Percentiles rank a stretch among this genome's conserved stretches.
These are phyloP conservation scores for Pterois miles DNA, from an alignment of 2,797 vertebrate genomes.

Conservation along the genomic window DNA sequence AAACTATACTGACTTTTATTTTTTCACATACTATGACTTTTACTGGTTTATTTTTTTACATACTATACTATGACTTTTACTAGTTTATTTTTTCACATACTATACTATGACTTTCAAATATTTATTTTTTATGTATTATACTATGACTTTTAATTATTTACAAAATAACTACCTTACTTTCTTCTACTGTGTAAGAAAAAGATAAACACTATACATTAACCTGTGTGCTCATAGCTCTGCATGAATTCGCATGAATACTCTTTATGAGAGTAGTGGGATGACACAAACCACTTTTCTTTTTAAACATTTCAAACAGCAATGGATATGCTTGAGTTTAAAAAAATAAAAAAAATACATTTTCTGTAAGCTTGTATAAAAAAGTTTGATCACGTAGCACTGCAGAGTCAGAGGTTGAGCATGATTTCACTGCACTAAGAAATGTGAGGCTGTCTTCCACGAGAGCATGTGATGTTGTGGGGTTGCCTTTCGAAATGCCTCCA, in stretches of 20 bases:
- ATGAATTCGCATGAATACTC: neutral
- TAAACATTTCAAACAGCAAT: too few species aligned
- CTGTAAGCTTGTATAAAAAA: neutral
- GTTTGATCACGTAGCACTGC: neutral
- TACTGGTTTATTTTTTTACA: too few species aligned
- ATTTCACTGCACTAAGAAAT: neutral
- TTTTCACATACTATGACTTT: too few species aligned
- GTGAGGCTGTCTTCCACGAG: neutral
- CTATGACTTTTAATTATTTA: too few species aligned
- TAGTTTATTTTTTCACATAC: too few species aligned
- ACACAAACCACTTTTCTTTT: too few species aligned
- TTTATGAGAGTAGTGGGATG: neutral
- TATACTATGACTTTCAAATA: too few species aligned
- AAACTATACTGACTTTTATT: too few species aligned
- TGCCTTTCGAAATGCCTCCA: constrained; percentile 6
- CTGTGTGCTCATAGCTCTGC: neutral
- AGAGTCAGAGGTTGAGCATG: neutral
- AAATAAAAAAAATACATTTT: neutral
- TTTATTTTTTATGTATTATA: too few species aligned
- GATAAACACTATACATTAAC: neutral
- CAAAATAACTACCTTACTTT: constrained; percentile 2
- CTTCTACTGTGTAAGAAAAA: neutral
- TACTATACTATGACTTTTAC: too few species aligned
- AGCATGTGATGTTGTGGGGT: neutral
- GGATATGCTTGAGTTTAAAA: too few species aligned